Base-by-base conservation (phyloP, 2,113 vertebrate species). In the Apodemus speciosus region DNA sequence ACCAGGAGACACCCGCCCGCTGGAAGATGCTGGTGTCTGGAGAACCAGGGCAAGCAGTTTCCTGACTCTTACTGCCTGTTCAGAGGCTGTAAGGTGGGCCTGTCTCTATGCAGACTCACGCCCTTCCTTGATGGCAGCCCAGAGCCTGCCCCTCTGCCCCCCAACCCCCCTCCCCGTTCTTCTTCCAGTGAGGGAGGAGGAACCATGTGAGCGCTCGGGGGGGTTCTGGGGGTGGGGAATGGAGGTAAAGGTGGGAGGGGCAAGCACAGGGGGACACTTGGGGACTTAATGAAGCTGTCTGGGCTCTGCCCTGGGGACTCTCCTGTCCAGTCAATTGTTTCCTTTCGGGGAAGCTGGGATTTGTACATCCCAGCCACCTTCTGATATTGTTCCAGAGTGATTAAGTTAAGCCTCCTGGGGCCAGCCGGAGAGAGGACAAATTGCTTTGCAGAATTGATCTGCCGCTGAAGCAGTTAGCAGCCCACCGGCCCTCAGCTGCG, bases 331-430 rank as follows among this genome's bases (percentile, higher is more conserved):
- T 40, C 14, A 25, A 43, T 15, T 0, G 60, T 89, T 69, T 85
- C 69, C 46, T 32, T 66, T 71, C 0, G 0, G 90, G 90, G 58
- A 43, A 85, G 25, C 25, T 0, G 84, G 58, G 86, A 9, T 80
- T 21, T 30, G 66, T 72, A 77, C 60, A 1, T 69, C 83, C 40
- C 0, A 0, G 20, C 91, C 6, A 0, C 51, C 96, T 62, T 53
- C 76, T 90, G 86, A 95, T 79, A 18, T 9, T 30, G 68, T 35
- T 94, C 92, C 90, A 40, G 62, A 25, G 87, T 84, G 95, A 93
- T 89, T 89, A 87, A 75, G 95, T 75, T 64, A 38, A 87, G 85
- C 90, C 95, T 81, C 94, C 73, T 14, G 83, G 94, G 91, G 90
- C 90, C 66, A 40, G 91, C 80, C 56, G 81, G 18, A 53, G 92